phyloP scores from a whole-genome alignment of 2,113 vertebrate species.

The Elachura formosa region DNA sequence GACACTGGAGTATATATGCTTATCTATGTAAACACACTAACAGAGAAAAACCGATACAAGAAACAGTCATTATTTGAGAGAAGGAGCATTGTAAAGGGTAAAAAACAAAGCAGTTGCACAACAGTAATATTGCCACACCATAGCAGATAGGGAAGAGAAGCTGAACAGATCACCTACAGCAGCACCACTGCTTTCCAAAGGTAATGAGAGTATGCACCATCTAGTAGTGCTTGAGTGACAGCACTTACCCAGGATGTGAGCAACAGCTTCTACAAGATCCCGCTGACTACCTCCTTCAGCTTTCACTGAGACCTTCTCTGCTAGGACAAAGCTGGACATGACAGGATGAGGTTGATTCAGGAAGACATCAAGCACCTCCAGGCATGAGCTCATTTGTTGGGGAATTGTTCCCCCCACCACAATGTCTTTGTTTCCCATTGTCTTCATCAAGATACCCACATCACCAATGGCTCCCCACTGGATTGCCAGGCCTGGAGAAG shows the following conservation, averaged over 20 bases:
- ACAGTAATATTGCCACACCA: neutral
- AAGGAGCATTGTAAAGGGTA: neutral
- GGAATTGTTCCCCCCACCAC: slow-evolving; percentile 88
- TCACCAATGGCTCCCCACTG: slow-evolving; percentile 97
- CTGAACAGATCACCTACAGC: neutral
- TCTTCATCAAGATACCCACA: slow-evolving; percentile 87
- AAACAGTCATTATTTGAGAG: neutral
- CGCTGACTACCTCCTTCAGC: slow-evolving; percentile 62
- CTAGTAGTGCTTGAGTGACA: neutral
- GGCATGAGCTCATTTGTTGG: slow-evolving; percentile 87
- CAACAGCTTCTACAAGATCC: slow-evolving; percentile 85
- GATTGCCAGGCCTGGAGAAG: slow-evolving; percentile 78
- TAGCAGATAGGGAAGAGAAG: neutral
- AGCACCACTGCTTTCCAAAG: neutral
- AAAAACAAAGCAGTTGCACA: neutral
- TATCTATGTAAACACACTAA: neutral
- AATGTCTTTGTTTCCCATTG: slow-evolving; percentile 77
- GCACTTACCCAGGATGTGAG: slow-evolving; percentile 87
- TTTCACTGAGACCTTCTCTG: slow-evolving; percentile 73
- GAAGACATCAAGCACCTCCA: slow-evolving; percentile 90
- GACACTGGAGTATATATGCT: fast-evolving
- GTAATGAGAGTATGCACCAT: neutral
- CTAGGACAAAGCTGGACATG: slow-evolving; percentile 91
- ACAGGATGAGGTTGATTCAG: slow-evolving; percentile 83
- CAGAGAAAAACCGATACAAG: neutral